A percentile compares a stretch with the other conserved stretches of the same genome.
Evolutionary conservation across 2,113 vertebrate species (phyloP).

Genomic region (Semnopithecus entellus): DNA sequence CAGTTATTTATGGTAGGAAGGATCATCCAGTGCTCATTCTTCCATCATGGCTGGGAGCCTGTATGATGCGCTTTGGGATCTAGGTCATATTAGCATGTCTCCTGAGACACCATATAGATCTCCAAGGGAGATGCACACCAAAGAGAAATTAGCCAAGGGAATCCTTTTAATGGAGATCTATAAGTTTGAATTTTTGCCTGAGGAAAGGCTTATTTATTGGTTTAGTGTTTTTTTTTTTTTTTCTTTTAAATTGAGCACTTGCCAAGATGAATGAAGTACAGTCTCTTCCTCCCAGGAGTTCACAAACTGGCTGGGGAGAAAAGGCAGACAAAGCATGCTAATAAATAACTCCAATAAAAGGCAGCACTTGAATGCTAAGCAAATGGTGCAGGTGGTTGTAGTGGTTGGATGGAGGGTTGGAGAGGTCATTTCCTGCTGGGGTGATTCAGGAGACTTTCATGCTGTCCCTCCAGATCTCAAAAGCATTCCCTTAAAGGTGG

Average conservation of each 20-base stretch:
- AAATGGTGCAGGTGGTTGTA: neutral
- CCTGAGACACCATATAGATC: neutral
- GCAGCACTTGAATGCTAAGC: neutral
- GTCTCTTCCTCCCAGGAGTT: slow-evolving; percentile 1
- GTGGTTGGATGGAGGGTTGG: neutral
- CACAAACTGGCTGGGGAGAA: neutral
- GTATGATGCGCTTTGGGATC: neutral
- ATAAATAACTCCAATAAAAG: neutral
- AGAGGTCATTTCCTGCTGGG: neutral
- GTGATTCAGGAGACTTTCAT: neutral
- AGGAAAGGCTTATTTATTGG: slow-evolving; percentile 44
- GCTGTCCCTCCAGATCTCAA: neutral
- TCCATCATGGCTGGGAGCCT: neutral
- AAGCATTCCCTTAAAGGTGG: neutral
- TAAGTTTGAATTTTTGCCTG: neutral
- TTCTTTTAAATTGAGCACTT: neutral
- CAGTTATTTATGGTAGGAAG: neutral
- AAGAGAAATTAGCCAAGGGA: neutral
- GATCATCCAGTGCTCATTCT: neutral
- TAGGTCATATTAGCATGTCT: neutral
- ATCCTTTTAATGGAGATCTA: neutral
- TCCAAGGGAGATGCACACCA: neutral
- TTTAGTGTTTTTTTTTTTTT: neutral
- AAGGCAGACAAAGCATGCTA: neutral
- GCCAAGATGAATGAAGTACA: slow-evolving; percentile 14